phyloP scores from a whole-genome alignment of 1,140 invertebrate genomes.

The Teleogryllus occipitalis region DNA sequence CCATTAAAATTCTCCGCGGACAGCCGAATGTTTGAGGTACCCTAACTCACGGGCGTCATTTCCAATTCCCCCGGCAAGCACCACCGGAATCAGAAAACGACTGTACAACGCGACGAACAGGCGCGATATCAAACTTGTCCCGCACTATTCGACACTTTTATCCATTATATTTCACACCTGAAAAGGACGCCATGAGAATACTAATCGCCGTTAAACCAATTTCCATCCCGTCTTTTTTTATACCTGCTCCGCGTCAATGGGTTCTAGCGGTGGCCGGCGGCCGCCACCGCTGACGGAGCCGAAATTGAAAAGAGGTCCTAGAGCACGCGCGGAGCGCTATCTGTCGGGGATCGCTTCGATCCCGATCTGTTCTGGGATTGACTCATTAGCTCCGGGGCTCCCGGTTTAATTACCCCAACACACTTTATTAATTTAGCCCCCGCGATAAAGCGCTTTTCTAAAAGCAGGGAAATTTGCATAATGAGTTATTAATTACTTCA shows the following conservation, averaged over 20 bases:
- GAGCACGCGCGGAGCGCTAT: neutral
- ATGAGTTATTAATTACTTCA: neutral
- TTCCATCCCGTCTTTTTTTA: neutral
- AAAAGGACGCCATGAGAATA: neutral
- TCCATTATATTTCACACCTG: neutral
- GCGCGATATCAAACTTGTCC: neutral
- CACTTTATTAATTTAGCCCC: neutral
- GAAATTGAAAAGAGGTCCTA: neutral
- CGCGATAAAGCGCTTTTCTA: neutral
- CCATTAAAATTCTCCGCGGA: too few relatives aligned
- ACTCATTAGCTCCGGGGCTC: neutral
- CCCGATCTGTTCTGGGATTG: neutral
- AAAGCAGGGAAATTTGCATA: neutral
- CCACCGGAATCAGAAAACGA: neutral
- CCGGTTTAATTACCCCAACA: neutral
- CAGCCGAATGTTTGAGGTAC: too few relatives aligned
- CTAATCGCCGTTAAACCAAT: neutral
- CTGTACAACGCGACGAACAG: neutral
- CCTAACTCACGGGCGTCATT: too few relatives aligned
- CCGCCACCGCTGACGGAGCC: neutral
- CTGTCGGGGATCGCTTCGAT: neutral
- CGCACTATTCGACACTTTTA: neutral
- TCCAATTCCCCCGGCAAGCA: neutral
- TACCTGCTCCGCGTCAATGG: neutral
- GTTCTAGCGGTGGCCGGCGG: neutral